Conservation (phyloP, 2,888 invertebrate genomes). For the Lithosia quadra region DNA sequence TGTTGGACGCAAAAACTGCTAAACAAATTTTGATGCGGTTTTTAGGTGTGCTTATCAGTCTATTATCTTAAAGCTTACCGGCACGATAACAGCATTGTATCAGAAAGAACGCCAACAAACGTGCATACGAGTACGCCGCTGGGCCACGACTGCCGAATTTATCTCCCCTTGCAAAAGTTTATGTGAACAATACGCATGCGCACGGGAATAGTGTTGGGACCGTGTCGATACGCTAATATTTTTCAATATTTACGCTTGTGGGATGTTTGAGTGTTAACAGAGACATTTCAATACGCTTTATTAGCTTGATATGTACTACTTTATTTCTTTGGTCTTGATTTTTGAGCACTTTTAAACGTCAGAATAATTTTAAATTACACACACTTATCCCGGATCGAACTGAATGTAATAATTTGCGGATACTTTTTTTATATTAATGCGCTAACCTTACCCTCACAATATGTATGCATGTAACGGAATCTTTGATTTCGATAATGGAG, state of each 20-base stretch:
- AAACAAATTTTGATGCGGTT: too few species aligned
- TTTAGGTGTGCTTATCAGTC: too few species aligned
- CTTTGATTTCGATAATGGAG: too few species aligned
- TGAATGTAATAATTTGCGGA: too few species aligned
- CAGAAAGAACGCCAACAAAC: not conserved
- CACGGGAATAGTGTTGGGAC: slow-evolving; percentile 50
- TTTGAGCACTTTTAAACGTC: too few species aligned
- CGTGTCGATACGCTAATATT: slow-evolving; percentile 46
- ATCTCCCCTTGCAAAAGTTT: slow-evolving; percentile 25
- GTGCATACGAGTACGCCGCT: not conserved
- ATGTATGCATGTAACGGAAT: too few species aligned
- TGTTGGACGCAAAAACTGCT: too few species aligned
- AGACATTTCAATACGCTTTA: not conserved
- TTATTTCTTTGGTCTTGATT: too few species aligned
- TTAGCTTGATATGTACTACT: not conserved
- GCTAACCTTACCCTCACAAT: too few species aligned
- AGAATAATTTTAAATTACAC: too few species aligned
- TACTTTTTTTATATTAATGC: too few species aligned
- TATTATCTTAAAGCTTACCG: not conserved
- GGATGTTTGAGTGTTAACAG: not conserved
- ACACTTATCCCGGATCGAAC: too few species aligned
- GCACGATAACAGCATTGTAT: not conserved
- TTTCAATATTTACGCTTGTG: not conserved
- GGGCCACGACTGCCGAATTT: slow-evolving; percentile 23
- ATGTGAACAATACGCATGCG: slow-evolving; percentile 64